Conservation (phyloP, 2,113 vertebrate species). For the Nesospiza acunhae region DNA sequence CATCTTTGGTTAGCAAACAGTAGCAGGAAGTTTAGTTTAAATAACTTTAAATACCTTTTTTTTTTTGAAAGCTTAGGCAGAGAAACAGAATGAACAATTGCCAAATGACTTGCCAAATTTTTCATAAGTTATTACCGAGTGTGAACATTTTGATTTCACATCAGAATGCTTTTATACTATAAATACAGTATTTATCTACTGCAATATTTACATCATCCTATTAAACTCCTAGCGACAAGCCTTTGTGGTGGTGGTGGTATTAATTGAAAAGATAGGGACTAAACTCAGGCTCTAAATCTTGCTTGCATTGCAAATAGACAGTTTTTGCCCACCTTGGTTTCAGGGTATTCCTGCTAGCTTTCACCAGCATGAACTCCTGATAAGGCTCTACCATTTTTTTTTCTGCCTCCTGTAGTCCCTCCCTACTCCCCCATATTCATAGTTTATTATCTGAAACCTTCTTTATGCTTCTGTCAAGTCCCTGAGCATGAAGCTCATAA, state of each 20-base stretch:
- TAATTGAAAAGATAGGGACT: neutral
- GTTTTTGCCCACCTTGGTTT: neutral
- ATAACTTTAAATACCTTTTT: no score
- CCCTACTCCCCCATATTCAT: neutral
- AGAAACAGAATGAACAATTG: neutral
- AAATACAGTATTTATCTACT: neutral
- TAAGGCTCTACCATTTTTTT: neutral
- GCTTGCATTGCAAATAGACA: neutral
- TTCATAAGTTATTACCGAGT: neutral
- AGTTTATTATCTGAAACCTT: neutral
- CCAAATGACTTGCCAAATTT: neutral
- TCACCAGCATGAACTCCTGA: neutral
- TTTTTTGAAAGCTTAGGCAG: neutral
- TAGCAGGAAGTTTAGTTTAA: neutral
- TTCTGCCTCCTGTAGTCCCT: neutral
- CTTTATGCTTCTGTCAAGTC: neutral
- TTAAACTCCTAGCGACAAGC: neutral
- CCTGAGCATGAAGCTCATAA: neutral
- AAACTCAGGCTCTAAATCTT: neutral
- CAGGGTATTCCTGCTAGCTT: neutral
- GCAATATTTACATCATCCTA: neutral
- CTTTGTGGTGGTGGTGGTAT: neutral
- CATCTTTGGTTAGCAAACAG: neutral
- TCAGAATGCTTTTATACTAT: neutral
- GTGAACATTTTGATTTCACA: neutral